Percentiles rank a stretch among this genome's conserved stretches.
Evolutionary conservation across 2,113 vertebrate genomes (phyloP).

Genomic region (Melanostigma gelatinosum): DNA sequence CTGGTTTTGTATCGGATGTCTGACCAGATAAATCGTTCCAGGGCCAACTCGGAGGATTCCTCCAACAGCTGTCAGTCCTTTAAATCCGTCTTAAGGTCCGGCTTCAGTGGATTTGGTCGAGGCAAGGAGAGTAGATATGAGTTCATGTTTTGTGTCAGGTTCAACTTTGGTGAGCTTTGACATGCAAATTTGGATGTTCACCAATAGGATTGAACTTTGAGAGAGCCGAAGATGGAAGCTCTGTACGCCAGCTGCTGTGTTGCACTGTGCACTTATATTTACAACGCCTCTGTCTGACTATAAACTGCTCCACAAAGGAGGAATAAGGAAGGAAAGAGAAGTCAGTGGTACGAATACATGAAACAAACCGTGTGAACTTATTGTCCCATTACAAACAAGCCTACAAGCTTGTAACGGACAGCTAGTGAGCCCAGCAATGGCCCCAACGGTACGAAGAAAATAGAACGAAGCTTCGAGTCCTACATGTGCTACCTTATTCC

Average conservation of each 20-base stretch:
- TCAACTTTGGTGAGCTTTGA: slow-evolving; percentile 1
- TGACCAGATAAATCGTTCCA: slow-evolving; percentile 8
- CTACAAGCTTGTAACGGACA: background rate
- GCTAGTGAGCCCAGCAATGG: background rate
- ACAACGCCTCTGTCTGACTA: background rate
- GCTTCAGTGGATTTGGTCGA: background rate
- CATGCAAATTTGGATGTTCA: background rate
- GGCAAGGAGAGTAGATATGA: background rate
- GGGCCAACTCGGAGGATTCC: background rate
- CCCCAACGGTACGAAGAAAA: background rate
- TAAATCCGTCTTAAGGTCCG: background rate
- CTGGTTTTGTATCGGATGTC: slow-evolving; percentile 36
- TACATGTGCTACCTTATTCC: too few relatives aligned
- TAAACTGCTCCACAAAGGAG: background rate
- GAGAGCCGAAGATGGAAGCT: background rate
- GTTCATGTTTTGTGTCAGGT: background rate
- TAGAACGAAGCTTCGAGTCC: too few relatives aligned
- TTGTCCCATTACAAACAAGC: background rate
- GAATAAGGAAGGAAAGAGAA: background rate
- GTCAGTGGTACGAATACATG: background rate
- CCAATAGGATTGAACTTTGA: background rate
- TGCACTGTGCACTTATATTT: background rate
- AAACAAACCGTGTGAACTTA: background rate
- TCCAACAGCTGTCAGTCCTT: slow-evolving; percentile 1
- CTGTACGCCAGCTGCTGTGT: background rate